phyloP scores from a whole-genome alignment of 1,140 invertebrate species.

The Drosophila seguyi region DNA sequence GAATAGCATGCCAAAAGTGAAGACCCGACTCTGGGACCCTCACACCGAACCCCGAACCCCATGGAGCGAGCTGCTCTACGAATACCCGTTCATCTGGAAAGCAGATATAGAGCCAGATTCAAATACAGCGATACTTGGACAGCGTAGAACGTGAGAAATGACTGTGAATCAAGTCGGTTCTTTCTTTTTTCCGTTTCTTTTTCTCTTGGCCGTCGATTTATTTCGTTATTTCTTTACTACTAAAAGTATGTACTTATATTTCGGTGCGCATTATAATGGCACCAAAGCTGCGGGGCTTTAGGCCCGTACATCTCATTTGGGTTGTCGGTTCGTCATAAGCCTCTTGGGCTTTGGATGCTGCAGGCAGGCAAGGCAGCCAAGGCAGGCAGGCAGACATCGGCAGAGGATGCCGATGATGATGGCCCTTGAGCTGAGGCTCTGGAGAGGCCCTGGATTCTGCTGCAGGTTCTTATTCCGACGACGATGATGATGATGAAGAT shows the following conservation, averaged over 20 bases:
- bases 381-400: slow-evolving; percentile 58
- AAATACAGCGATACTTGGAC: slow-evolving; percentile 39
- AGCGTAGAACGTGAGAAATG: slow-evolving; percentile 34
- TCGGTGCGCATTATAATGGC: slow-evolving; percentile 1
- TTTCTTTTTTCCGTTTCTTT: too few relatives aligned
- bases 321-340: slow-evolving; percentile 70
- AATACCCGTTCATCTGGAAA: slow-evolving; percentile 38
- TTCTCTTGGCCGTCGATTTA: slow-evolving; percentile 7
- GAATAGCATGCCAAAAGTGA: slow-evolving; percentile 53
- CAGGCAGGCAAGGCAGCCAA: slow-evolving; percentile 47
- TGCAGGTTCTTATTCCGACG: slow-evolving; percentile 15
- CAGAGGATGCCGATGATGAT: slow-evolving; percentile 71
- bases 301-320: slow-evolving; percentile 60
- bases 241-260: not conserved
- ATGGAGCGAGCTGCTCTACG: slow-evolving; percentile 38
- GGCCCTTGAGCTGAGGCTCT: slow-evolving; percentile 73
- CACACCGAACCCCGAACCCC: slow-evolving; percentile 1
- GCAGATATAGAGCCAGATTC: slow-evolving; percentile 18
- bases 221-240: slow-evolving; percentile 6
- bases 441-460: slow-evolving; percentile 34
- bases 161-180: slow-evolving; percentile 47
- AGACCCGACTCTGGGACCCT: slow-evolving; percentile 26
- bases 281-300: slow-evolving; percentile 2
- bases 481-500: slow-evolving; percentile 5
- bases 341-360: slow-evolving; percentile 63